Evolutionary conservation across 1,140 invertebrate genomes (phyloP).

Genomic region (Schlechtendalia chinensis): DNA sequence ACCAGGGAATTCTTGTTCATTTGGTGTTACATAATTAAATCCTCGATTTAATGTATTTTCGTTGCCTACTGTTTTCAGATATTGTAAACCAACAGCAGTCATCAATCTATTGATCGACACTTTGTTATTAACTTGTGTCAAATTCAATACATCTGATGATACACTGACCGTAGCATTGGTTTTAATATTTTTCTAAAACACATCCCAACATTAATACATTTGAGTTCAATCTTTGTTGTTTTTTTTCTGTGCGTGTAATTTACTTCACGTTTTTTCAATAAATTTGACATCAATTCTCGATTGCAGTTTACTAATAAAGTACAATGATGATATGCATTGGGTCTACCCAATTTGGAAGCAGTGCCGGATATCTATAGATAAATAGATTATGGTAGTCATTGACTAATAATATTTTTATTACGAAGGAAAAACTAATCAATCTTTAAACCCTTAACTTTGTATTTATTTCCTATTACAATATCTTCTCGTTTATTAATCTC

Average conservation of each 20-base stretch:
- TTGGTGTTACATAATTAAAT: constrained; percentile 82
- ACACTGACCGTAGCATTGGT: constrained; percentile 81
- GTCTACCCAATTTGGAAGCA: constrained; percentile 80
- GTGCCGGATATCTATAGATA: constrained; percentile 78
- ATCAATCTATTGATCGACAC: constrained; percentile 70
- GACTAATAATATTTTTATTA: constrained; percentile 29
- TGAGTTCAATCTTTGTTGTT: neutral
- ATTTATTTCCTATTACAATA: constrained; percentile 74
- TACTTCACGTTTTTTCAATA: constrained; percentile 68
- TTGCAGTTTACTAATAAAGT: constrained; percentile 85
- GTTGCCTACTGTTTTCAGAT: constrained; percentile 67
- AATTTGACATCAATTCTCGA: constrained; percentile 67
- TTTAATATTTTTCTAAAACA: constrained; percentile 62
- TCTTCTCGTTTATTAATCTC: constrained; percentile 77
- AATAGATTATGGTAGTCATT: constrained; percentile 20
- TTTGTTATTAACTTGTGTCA: constrained; percentile 66
- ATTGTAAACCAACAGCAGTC: constrained; percentile 76
- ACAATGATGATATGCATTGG: constrained; percentile 91
- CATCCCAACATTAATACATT: constrained; percentile 38
- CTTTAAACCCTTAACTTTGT: constrained; percentile 67
- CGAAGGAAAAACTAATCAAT: neutral
- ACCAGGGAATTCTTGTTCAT: constrained; percentile 84
- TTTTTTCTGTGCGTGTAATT: constrained; percentile 54
- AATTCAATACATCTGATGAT: constrained; percentile 71
- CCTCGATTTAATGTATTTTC: constrained; percentile 70